Conservation (phyloP, 2,113 vertebrate species). For the Eonycteris spelaea region DNA sequence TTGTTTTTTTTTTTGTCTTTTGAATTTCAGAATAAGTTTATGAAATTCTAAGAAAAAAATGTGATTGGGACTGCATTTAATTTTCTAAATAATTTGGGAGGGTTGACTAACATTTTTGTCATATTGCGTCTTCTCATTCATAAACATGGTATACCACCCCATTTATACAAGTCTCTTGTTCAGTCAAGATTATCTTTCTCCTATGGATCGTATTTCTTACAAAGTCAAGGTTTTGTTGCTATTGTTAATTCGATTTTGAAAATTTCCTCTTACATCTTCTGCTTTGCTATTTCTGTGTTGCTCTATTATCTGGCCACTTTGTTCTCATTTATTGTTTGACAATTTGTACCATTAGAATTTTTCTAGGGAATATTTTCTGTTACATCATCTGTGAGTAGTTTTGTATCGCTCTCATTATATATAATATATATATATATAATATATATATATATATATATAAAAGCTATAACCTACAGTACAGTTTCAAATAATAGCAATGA, state of each 20-base stretch:
- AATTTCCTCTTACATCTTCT: background rate
- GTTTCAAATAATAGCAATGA: background rate
- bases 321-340: background rate
- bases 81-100: background rate
- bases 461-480: background rate
- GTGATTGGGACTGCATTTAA: background rate
- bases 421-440: background rate
- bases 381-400: background rate
- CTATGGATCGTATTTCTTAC: background rate
- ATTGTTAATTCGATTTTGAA: background rate
- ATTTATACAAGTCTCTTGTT: background rate
- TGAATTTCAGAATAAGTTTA: background rate
- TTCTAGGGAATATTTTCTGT: background rate
- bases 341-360: background rate
- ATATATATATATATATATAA: too few relatives aligned
- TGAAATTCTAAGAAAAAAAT: background rate
- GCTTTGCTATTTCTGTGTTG: background rate
- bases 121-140: background rate
- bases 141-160: background rate
- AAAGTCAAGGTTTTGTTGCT: background rate
- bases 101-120: background rate
- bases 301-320: background rate
- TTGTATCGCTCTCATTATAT: background rate
- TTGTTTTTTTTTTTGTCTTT: background rate
- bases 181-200: background rate